phyloP scores from a whole-genome alignment of 2,797 vertebrate species.

The Florisuga fusca region DNA sequence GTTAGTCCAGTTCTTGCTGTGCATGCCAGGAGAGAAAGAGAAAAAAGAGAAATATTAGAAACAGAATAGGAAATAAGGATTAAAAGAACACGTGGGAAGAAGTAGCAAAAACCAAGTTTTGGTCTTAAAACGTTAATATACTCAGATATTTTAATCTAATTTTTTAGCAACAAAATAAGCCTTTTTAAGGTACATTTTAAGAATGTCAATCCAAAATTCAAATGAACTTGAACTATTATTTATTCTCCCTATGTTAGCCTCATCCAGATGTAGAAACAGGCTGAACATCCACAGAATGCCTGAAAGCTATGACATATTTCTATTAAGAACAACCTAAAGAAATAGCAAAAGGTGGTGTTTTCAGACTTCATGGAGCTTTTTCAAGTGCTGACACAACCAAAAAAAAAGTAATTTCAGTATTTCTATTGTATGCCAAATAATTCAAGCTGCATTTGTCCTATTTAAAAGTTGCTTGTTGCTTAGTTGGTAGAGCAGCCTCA shows the following conservation, averaged over 20 bases:
- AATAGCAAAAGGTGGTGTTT: neutral
- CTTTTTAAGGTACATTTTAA: neutral
- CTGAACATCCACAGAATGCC: neutral
- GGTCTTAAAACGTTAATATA: neutral
- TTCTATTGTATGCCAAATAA: neutral
- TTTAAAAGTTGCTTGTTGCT: neutral
- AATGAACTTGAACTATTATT: neutral
- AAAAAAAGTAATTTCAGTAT: neutral
- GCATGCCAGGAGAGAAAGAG: constrained; percentile 79
- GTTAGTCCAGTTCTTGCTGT: constrained; percentile 92
- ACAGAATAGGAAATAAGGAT: constrained; percentile 3
- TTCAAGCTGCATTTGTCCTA: neutral
- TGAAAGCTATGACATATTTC: neutral
- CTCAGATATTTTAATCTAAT: neutral
- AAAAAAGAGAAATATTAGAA: constrained; percentile 77
- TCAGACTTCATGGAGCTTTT: neutral
- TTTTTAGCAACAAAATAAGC: neutral
- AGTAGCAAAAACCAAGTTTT: neutral
- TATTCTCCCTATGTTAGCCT: neutral
- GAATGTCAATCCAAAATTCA: neutral
- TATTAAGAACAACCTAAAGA: neutral
- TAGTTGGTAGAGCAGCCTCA: neutral
- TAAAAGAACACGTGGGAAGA: neutral
- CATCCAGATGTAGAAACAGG: neutral
- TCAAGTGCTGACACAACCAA: neutral